Conservation (phyloP, 1,140 invertebrate genomes). For the Drosophila pectinifera region DNA sequence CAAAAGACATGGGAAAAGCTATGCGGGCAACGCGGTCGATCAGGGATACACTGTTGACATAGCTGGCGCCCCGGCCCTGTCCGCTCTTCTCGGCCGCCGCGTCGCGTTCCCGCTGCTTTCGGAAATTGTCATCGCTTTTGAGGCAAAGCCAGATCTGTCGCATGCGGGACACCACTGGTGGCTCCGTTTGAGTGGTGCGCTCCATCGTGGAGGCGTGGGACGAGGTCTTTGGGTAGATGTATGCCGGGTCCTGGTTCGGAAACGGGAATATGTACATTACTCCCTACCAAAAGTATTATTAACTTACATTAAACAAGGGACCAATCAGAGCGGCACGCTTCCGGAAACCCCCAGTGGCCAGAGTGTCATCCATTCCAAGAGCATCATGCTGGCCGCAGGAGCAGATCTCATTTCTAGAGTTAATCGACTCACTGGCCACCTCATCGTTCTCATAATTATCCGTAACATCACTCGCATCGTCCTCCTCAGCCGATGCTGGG, state of each 20-base stretch:
- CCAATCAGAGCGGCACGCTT: conserved; percentile 87
- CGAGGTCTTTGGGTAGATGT: conserved; percentile 69
- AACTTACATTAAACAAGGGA: conserved; percentile 87
- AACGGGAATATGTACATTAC: no score
- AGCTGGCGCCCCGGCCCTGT: conserved; percentile 84
- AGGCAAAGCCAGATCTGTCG: conserved; percentile 92
- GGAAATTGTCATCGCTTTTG: conserved; percentile 91
- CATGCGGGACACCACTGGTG: conserved; percentile 89
- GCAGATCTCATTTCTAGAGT: conserved; percentile 63
- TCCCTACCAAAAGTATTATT: no score
- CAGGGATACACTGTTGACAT: conserved; percentile 94
- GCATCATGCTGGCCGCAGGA: conserved; percentile 54
- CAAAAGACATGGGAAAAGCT: conserved; percentile 94
- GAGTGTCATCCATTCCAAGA: conserved; percentile 33
- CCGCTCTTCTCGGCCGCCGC: conserved; percentile 86
- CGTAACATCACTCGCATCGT: conserved; percentile 30
- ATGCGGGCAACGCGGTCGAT: conserved; percentile 94
- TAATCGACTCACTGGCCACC: conserved; percentile 54
- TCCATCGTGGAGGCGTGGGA: conserved; percentile 88
- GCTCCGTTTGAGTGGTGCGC: conserved; percentile 92
- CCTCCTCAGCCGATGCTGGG: conserved; percentile 20
- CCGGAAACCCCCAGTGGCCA: conserved; percentile 54
- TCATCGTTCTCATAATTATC: conserved; percentile 50
- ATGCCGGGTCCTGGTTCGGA: conserved; percentile 84
- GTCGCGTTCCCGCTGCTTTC: conserved; percentile 90